Evolutionary conservation across 2,888 invertebrate species (phyloP).

Genomic region (Pheosia gnoma): DNA sequence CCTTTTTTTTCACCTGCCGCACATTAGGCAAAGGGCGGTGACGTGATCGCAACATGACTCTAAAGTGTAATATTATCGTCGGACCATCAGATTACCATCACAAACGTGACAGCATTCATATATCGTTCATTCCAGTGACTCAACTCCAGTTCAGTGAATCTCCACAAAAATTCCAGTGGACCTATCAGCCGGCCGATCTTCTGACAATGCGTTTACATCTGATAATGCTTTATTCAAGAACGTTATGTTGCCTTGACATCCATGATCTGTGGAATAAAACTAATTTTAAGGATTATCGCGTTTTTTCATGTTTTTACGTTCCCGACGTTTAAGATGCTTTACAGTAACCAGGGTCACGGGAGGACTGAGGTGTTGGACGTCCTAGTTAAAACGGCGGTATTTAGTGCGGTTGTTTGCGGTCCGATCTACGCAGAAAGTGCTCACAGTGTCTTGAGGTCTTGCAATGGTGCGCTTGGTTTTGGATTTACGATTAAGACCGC

Average conservation of each 20-base stretch:
- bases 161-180: slow-evolving; percentile 1
- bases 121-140: slow-evolving; percentile 2
- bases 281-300: no score
- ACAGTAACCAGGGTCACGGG: no score
- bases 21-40: neutral
- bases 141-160: neutral
- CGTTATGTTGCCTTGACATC: slow-evolving; percentile 31
- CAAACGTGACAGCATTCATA: slow-evolving; percentile 3
- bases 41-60: neutral
- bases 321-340: no score
- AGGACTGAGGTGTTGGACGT: no score
- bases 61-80: neutral
- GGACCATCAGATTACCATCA: neutral
- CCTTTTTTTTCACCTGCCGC: no score
- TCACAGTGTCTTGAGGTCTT: no score
- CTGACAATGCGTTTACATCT: slow-evolving; percentile 3
- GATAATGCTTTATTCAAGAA: slow-evolving; percentile 10
- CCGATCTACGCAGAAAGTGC: no score
- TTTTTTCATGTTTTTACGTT: no score
- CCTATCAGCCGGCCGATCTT: slow-evolving; percentile 2
- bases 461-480: no score
- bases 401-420: no score
- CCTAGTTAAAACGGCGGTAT: no score
- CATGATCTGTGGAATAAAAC: slow-evolving; percentile 17
- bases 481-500: no score